phyloP scores from a whole-genome alignment of 2,888 invertebrate species.

The Andricus curvator region DNA sequence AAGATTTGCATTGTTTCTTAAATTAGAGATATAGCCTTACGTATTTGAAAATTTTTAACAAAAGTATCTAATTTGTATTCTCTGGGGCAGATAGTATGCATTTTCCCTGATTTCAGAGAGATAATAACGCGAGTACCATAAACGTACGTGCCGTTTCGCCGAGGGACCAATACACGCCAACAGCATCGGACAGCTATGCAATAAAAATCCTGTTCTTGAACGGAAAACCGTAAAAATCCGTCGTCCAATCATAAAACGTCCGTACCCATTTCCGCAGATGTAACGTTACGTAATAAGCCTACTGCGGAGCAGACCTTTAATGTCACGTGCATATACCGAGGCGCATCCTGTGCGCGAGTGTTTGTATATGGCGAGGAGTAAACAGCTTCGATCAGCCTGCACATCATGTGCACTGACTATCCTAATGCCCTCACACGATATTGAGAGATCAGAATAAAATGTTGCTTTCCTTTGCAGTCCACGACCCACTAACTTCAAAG shows the following conservation, averaged over 20 bases:
- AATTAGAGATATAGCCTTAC: no score
- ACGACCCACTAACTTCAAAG: not conserved
- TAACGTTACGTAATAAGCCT: not conserved
- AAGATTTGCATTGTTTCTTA: no score
- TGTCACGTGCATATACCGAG: not conserved
- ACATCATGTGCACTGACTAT: not conserved
- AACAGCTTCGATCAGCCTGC: not conserved
- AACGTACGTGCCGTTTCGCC: not conserved
- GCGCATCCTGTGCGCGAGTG: not conserved
- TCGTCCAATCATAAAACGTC: not conserved
- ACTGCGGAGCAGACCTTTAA: not conserved
- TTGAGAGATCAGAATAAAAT: not conserved
- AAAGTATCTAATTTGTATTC: not conserved
- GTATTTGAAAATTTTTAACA: not conserved
- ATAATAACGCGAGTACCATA: not conserved
- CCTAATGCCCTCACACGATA: not conserved
- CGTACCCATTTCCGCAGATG: not conserved
- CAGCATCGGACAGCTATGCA: not conserved
- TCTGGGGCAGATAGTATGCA: not conserved
- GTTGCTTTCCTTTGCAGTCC: not conserved
- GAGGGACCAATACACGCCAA: not conserved
- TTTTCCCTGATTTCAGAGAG: not conserved
- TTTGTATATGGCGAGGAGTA: not conserved
- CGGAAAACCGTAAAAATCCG: not conserved
- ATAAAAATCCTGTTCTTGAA: not conserved